Evolutionary conservation across 1,140 invertebrate species (phyloP).

Genomic region (Drosophila chauvacae): DNA sequence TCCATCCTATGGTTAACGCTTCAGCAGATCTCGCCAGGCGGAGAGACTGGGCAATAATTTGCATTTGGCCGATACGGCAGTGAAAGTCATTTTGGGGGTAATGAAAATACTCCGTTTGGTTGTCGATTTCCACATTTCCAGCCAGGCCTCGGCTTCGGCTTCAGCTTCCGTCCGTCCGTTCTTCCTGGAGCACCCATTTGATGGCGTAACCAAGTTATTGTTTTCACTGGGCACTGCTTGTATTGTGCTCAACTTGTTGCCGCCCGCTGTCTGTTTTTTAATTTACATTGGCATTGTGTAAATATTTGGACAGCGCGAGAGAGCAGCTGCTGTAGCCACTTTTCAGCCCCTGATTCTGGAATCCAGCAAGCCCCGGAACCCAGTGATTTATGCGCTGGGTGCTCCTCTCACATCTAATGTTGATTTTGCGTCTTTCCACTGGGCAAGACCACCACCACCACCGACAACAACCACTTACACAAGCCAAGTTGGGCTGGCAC

Average conservation of each 20-base stretch:
- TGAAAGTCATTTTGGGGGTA: conserved; percentile 26
- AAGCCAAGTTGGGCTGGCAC: conserved; percentile 15
- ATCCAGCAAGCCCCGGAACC: not conserved
- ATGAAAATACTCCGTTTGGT: conserved; percentile 20
- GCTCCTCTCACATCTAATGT: conserved; percentile 59
- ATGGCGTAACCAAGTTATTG: conserved; percentile 28
- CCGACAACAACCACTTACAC: not conserved
- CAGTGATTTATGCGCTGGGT: conserved; percentile 63
- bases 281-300: conserved; percentile 82
- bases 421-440: conserved; percentile 75
- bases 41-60: conserved; percentile 32
- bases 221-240: conserved; percentile 37
- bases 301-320: conserved; percentile 74
- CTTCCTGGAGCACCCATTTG: not conserved
- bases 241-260: conserved; percentile 79
- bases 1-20: conserved; percentile 64
- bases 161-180: not conserved
- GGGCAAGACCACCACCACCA: conserved; percentile 32
- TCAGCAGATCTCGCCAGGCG: conserved; percentile 25
- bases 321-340: conserved; percentile 45
- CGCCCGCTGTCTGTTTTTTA: conserved; percentile 78
- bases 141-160: not conserved
- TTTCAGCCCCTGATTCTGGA: conserved; percentile 22
- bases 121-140: not conserved
- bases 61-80: conserved; percentile 30